Conservation (phyloP, 2,113 vertebrate species). For the Gnathonemus longibarbis region DNA sequence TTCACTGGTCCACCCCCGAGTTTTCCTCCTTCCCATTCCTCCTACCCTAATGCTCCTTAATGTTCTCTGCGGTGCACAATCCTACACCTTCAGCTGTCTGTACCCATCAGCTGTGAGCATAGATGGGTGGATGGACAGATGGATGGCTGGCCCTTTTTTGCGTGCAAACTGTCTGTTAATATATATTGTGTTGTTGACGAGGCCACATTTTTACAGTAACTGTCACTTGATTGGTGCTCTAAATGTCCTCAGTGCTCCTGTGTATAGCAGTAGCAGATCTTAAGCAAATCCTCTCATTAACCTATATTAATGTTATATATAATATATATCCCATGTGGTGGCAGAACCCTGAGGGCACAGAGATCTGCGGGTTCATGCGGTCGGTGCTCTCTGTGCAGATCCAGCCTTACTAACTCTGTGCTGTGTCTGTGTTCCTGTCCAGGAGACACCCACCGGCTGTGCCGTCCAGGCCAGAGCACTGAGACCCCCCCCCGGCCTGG, state of each 20-base stretch:
- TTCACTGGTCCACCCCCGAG: neutral
- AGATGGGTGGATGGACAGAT: neutral
- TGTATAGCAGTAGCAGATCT: neutral
- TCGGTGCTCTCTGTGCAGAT: neutral
- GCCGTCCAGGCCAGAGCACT: constrained; percentile 41
- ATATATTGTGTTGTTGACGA: neutral
- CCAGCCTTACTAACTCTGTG: neutral
- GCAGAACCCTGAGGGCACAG: neutral
- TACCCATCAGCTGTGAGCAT: neutral
- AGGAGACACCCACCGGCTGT: constrained; percentile 60
- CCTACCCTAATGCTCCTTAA: neutral
- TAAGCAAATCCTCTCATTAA: neutral
- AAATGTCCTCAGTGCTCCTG: neutral
- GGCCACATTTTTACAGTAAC: neutral
- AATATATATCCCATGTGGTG: neutral
- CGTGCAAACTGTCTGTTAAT: neutral
- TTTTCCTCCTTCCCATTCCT: neutral
- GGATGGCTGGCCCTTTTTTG: neutral
- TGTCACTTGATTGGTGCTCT: neutral
- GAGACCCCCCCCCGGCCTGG: constrained; percentile 9
- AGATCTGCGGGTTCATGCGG: neutral
- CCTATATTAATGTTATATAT: neutral
- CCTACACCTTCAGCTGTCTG: neutral
- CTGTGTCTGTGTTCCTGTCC: constrained; percentile 27
- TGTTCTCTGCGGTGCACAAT: neutral